Evolutionary conservation across 1,140 invertebrate species (phyloP), one percentile per base, ranked within the genome.

Genomic region (Eriocheir sinensis): DNA sequence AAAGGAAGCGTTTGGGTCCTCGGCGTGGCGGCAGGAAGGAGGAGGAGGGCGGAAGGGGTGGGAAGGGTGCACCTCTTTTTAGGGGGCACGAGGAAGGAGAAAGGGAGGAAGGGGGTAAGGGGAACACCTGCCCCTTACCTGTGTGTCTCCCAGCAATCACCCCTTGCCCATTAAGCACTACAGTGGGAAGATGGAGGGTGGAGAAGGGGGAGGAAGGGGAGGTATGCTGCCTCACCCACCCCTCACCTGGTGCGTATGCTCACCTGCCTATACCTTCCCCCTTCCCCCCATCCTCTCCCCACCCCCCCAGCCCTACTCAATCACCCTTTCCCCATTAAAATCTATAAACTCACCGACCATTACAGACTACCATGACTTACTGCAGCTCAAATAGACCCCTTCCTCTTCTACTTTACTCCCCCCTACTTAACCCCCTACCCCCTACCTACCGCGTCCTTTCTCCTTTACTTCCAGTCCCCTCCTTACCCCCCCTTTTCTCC

Each of bases 1-100:
- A 72, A n/a, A 21, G 60, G 60, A 72, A 72, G 60, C 60, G 60
- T n/a, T 72, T n/a, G n/a, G n/a, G n/a, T n/a, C n/a, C n/a, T 72
- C 60, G 60, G 27, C 60, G 60, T n/a, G 0, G 60, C 60, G 60
- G 60, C 60, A 72, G 60, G 60, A 72, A 72, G 27, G 60, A 72
- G n/a, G n/a, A 72, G 60, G 60, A 72, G n/a, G 60, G 48, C 12
- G 48, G 60, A 72, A 72, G 60, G 60, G 21, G n/a, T n/a, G 21
- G 60, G 60, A 72, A 72, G 60, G 60, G 60, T 72, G 60, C 60
- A 72, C 60, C 60, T 72, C 21, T n/a, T n/a, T n/a, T 27, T 21
- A 72, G 3, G 60, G 60, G 60, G 60, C 2, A 72, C n/a, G 12
- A n/a, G 60, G n/a, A 72, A 8, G 60, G 60, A 21, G 53, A 72